Base-by-base conservation (phyloP, 2,888 invertebrate genomes). In the Catocala fraxini region DNA sequence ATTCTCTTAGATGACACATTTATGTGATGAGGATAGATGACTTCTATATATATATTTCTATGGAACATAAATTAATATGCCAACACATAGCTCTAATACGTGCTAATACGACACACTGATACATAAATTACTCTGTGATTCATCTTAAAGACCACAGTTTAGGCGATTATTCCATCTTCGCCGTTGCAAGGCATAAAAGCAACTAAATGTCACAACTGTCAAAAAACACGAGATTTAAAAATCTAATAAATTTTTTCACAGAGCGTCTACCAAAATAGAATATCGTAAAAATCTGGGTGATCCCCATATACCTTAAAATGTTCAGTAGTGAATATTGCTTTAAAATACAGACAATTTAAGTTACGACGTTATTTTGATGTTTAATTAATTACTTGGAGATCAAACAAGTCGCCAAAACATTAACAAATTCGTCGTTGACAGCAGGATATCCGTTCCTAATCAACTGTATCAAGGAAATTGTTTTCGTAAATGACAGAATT, bases 401-500 rank as follows among this genome's bases (percentile, higher is more conserved):
- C 72, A 75, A 77, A 74, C 73, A 59, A 68, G 68, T 71, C 70
- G 78, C 80, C 74, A 81, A 82, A 83, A 77, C 47, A 55, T 75
- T 60, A 71, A 65, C 63, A 73, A 68, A 77, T 65, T 51, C 63
- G 72, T 65, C 51, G 80, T 75, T 79, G 81, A 78, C 78, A 68
- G 65, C 78, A 73, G 84, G 82, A 84, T 73, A 81, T 84, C 85
- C 85, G 80, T 70, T 69, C 65, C 74, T 70, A 79, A 75, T 73
- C 61, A 62, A 70, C 66, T n/a, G 15, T 64, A 71, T 68, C 59
- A 63, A 63, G 65, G 62, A 73, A 75, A 70, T 59, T 51, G 54
- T 45, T 54, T 64, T 72, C 57, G 68, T 70, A 33, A 65, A 59
- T 73, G 59, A 63, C 59, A 63, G 59, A 62, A 68, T 71, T 60